phyloP scores from a whole-genome alignment of 1,140 invertebrate genomes.

The Sitophilus oryzae region DNA sequence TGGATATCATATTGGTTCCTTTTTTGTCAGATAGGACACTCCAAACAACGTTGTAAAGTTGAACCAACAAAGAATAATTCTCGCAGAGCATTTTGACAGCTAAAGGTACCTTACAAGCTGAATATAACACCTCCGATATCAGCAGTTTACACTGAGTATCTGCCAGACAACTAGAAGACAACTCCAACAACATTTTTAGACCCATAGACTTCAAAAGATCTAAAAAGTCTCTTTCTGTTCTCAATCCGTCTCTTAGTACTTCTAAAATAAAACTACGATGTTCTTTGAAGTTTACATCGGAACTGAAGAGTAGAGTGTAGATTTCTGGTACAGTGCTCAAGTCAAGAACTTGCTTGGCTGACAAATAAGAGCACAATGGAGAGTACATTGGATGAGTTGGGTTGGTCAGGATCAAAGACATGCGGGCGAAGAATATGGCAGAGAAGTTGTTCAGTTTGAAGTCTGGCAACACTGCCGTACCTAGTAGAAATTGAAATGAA shows the following conservation, averaged over 20 bases:
- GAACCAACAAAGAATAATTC: slow-evolving; percentile 56
- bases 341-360: slow-evolving; percentile 62
- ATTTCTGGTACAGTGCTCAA: slow-evolving; percentile 71
- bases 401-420: slow-evolving; percentile 57
- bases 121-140: slow-evolving; percentile 56
- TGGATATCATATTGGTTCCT: slow-evolving; percentile 14
- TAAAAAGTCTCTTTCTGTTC: slow-evolving; percentile 48
- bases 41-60: slow-evolving; percentile 18
- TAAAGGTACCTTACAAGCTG: slow-evolving; percentile 53
- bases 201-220: slow-evolving; percentile 48
- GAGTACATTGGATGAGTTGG: slow-evolving; percentile 63
- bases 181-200: slow-evolving; percentile 52
- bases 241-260: slow-evolving; percentile 58
- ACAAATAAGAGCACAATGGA: slow-evolving; percentile 62
- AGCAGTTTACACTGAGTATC: slow-evolving; percentile 52
- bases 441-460: slow-evolving; percentile 59
- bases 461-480: slow-evolving; percentile 39
- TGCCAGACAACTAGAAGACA: slow-evolving; percentile 46
- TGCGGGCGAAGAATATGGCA: slow-evolving; percentile 62
- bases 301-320: slow-evolving; percentile 64
- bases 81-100: slow-evolving; percentile 55
- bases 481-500: slow-evolving; percentile 20
- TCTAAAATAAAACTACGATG: slow-evolving; percentile 64
- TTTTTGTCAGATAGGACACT: not conserved
- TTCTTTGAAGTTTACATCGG: slow-evolving; percentile 53